Conservation (phyloP, 2,113 vertebrate genomes). For the Dicrurus megarhynchus region DNA sequence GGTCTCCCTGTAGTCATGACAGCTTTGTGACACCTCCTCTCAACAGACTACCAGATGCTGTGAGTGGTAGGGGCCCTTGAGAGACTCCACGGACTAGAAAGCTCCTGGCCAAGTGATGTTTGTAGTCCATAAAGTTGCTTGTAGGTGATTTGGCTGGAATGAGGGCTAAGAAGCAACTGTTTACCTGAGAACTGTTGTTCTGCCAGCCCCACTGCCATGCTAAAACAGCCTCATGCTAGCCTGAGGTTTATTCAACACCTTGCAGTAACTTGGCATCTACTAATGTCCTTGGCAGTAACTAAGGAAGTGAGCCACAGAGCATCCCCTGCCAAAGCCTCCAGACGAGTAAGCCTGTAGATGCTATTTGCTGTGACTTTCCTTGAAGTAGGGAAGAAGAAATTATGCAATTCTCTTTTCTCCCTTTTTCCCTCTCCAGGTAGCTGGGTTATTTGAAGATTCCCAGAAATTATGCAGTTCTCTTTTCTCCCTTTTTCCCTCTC, state of each 20-base stretch:
- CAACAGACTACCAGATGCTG: neutral
- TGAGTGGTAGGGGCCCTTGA: neutral
- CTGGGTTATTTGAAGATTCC: neutral
- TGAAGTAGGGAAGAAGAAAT: neutral
- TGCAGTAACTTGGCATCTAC: neutral
- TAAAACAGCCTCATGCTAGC: neutral
- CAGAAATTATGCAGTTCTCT: too few species aligned
- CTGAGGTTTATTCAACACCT: neutral
- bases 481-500: neutral
- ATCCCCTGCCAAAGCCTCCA: neutral
- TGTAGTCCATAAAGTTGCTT: neutral
- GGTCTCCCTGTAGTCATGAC: neutral
- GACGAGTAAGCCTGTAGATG: neutral
- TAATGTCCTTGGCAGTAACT: neutral
- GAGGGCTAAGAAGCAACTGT: neutral
- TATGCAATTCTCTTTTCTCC: neutral
- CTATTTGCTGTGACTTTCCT: neutral
- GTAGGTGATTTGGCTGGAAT: neutral
- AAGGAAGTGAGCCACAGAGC: neutral
- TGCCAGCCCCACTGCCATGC: neutral
- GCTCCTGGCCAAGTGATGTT: neutral
- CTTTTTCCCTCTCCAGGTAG: neutral
- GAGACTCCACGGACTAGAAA: neutral
- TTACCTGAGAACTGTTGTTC: neutral
- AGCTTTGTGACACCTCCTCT: neutral